Base-by-base conservation (phyloP, 2,888 invertebrate species). In the Agrochola macilenta region DNA sequence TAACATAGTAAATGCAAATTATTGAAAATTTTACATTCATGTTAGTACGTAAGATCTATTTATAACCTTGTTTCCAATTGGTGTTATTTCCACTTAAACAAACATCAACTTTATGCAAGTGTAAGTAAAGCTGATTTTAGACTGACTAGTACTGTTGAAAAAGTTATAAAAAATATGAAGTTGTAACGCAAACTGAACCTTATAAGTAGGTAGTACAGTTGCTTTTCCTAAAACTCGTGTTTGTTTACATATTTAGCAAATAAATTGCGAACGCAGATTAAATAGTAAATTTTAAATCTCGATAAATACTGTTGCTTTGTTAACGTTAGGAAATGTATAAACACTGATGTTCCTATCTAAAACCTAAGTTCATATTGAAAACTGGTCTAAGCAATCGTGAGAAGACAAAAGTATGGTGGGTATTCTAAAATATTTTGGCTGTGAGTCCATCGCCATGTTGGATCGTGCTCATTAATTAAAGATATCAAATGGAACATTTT, bases 401-500 rank as follows among this genome's bases (percentile, higher is more conserved):
- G 0, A 49, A 43, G n/a, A 30, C 7, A 30, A 35, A 14, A 39
- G 4, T 5, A 52, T 52, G 14, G 26, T 23, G 17, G 43, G 20
- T 26, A 57, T 1, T 17, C 5, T 20, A 60, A 39, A n/a, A 49
- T 8, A 23, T 17, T 49, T 26, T 8, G 23, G 58, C 85, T 85
- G 82, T 64, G 85, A 85, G 85, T 74, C 82, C 74, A 23, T 49
- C 23, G 58, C 74, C 70, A 54, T 68, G 30, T 14, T 60, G 74
- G 82, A 82, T 80, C 81, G 85, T 68, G 85, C 82, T 85, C 85
- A 68, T 46, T 58, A 17, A 46, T 23, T n/a, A n/a, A 57, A 66
- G 5, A 39, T 52, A 58, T 43, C 14, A 35, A 66, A 23, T 43
- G 17, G 49, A 70, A 58, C 58, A 58, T 64, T 57, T 49, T 39